Evolutionary conservation across 1,140 invertebrate genomes (phyloP).

Genomic region (Drosophila pectinifera): DNA sequence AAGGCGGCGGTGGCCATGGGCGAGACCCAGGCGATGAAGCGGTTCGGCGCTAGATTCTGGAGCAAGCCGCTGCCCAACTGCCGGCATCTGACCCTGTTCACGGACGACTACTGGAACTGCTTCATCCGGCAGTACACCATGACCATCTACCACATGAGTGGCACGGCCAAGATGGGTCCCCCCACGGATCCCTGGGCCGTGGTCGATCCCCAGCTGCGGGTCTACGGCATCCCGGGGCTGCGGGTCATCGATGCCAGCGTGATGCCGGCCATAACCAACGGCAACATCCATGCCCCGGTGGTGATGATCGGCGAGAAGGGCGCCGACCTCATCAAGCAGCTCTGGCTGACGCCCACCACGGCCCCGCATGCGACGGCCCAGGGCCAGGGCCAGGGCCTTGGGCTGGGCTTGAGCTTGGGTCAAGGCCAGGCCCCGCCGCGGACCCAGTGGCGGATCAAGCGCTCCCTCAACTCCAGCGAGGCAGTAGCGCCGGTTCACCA

Average conservation of each 20-base stretch:
- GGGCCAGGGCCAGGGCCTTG: conserved; percentile 10
- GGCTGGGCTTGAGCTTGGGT: not conserved
- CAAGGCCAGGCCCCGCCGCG: conserved; percentile 13
- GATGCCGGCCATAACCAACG: conserved; percentile 89
- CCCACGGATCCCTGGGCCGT: conserved; percentile 91
- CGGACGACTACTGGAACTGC: conserved; percentile 94
- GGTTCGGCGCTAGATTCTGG: conserved; percentile 91
- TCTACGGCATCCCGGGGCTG: conserved; percentile 90
- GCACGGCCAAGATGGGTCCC: conserved; percentile 94
- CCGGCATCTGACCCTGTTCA: conserved; percentile 90
- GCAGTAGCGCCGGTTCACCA: conserved; percentile 25
- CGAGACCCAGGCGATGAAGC: conserved; percentile 89
- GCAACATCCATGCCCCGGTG: conserved; percentile 93
- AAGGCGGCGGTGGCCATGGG: conserved; percentile 93
- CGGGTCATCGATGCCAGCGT: conserved; percentile 86
- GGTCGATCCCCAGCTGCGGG: conserved; percentile 91
- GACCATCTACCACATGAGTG: conserved; percentile 94
- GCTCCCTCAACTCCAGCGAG: conserved; percentile 19
- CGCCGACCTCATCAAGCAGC: conserved; percentile 92
- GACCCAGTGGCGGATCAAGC: conserved; percentile 53
- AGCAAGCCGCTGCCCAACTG: conserved; percentile 91
- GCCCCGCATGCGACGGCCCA: not conserved
- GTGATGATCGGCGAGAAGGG: conserved; percentile 98
- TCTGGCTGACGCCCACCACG: conserved; percentile 86
- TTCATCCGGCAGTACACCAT: conserved; percentile 92